Evolutionary conservation across 2,797 vertebrate species (phyloP).

Genomic region (Caiman crocodilus): DNA sequence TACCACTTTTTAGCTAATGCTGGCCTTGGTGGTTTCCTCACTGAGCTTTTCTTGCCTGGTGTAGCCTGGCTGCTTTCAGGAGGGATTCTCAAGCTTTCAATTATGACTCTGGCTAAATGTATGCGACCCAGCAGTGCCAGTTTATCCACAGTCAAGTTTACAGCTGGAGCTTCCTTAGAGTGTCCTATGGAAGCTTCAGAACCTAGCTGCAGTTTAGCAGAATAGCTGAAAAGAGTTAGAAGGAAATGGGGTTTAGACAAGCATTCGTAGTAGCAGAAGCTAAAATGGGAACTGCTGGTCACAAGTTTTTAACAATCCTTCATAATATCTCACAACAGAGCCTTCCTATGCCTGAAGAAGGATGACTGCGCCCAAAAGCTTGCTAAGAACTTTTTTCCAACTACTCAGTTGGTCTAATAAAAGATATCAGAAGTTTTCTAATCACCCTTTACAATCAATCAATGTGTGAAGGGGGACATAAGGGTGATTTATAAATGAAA

Average conservation of each 20-base stretch:
- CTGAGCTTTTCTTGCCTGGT: conserved; percentile 72
- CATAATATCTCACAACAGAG: background rate
- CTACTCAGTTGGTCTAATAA: background rate
- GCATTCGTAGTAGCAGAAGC: accelerated
- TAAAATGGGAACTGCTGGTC: background rate
- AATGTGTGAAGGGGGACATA: background rate
- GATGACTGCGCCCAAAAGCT: no score
- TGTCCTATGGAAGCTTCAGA: background rate
- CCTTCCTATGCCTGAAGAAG: no score
- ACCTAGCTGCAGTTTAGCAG: conserved; percentile 48
- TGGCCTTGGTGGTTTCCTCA: conserved; percentile 86
- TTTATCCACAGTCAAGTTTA: conserved; percentile 80
- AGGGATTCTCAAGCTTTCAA: conserved; percentile 85
- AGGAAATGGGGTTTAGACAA: background rate
- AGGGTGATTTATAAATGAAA: background rate
- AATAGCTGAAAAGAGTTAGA: conserved; percentile 53
- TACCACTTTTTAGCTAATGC: conserved; percentile 85
- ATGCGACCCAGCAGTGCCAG: conserved; percentile 83
- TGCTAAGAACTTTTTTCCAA: background rate
- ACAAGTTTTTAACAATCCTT: background rate
- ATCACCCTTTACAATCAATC: background rate
- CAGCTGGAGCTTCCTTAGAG: background rate
- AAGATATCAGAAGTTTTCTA: background rate
- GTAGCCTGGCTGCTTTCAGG: conserved; percentile 63
- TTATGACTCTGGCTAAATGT: conserved; percentile 83